Conservation (phyloP, 2,113 vertebrate species). For the Silurus meridionalis region DNA sequence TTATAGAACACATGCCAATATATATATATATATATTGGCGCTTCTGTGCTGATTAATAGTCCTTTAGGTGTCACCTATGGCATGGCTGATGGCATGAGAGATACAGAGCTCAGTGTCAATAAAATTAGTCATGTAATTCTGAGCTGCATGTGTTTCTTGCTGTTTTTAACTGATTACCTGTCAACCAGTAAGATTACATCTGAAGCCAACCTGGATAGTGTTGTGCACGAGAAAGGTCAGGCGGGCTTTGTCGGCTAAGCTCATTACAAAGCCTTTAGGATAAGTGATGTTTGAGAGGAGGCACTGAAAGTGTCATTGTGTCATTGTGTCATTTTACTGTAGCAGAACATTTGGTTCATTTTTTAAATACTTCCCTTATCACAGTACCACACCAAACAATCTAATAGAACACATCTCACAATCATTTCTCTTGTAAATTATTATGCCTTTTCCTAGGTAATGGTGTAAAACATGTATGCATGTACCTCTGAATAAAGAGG, state of each 20-base stretch:
- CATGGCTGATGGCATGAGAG: background rate
- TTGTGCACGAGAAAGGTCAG: constrained; percentile 8
- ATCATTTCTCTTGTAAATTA: background rate
- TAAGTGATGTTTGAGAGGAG: constrained; percentile 29
- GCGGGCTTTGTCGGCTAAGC: constrained; percentile 16
- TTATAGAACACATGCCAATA: background rate
- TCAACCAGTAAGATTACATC: constrained; percentile 31
- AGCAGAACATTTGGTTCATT: background rate
- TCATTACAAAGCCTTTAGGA: constrained; percentile 21
- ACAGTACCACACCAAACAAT: too few relatives aligned
- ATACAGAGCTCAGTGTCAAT: background rate
- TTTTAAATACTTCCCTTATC: background rate
- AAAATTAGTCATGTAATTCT: constrained; percentile 19
- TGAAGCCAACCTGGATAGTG: constrained; percentile 8
- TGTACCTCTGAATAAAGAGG: too few relatives aligned
- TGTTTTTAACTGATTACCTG: constrained; percentile 33
- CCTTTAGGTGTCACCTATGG: background rate
- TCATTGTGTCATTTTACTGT: constrained; percentile 2
- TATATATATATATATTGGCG: background rate
- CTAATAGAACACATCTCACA: background rate
- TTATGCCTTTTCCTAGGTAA: background rate
- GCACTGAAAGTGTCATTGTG: background rate
- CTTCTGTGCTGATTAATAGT: background rate
- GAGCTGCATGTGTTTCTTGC: constrained; percentile 10
- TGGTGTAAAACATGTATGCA: background rate